Percentiles rank a stretch among this genome's conserved stretches.
These are phyloP conservation scores for Pungitius pungitius DNA, from an alignment of 2,113 vertebrate genomes.

Conservation along the genomic window DNA sequence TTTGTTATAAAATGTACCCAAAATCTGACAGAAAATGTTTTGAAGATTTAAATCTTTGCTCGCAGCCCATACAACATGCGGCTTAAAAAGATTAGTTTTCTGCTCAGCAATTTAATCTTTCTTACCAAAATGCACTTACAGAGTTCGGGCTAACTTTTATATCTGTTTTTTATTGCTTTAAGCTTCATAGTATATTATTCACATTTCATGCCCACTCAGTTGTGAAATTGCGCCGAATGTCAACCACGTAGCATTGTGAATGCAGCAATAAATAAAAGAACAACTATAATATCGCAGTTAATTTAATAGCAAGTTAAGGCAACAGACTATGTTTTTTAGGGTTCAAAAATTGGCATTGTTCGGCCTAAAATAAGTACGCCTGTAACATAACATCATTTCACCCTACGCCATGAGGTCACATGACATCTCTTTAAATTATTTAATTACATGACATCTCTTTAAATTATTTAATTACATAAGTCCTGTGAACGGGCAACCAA, in stretches of 20 bases:
- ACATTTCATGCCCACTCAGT: neutral
- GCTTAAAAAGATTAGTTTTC: neutral
- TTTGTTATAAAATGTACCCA: neutral
- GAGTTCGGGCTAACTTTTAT: no score
- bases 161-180: neutral
- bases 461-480: neutral
- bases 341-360: neutral
- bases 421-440: neutral
- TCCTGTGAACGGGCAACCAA: neutral
- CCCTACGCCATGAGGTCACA: neutral
- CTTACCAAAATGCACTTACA: no score
- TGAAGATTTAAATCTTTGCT: neutral
- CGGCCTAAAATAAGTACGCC: neutral
- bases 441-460: no score
- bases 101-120: neutral
- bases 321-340: neutral
- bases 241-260: no score
- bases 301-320: neutral
- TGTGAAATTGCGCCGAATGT: no score
- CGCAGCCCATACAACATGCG: neutral
- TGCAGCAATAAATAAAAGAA: no score
- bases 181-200: neutral
- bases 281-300: neutral
- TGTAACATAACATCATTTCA: neutral
- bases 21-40: neutral